A percentile compares a stretch with the other conserved stretches of the same genome.
Conservation (phyloP, 2,797 vertebrate genomes). For the Rhyacichthys aspro region DNA sequence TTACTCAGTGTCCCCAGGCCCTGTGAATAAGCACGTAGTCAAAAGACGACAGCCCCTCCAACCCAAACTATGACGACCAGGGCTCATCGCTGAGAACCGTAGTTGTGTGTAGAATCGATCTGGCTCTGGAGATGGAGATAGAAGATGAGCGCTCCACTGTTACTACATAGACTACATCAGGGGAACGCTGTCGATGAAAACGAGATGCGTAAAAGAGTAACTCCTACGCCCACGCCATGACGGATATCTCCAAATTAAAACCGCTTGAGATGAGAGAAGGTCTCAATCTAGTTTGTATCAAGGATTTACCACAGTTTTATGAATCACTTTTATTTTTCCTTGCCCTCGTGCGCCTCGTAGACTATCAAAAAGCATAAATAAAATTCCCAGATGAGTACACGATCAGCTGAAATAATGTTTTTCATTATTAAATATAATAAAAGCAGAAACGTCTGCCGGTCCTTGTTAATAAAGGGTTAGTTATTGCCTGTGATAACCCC, state of each 20-base stretch:
- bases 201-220: conserved; percentile 28
- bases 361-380: conserved; percentile 37
- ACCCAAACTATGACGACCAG: conserved; percentile 42
- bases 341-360: conserved; percentile 29
- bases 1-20: conserved; percentile 24
- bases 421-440: conserved; percentile 39
- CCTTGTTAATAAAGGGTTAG: conserved; percentile 24
- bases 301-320: too few relatives aligned
- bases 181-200: conserved; percentile 42
- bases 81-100: conserved; percentile 52
- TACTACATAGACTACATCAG: conserved; percentile 10
- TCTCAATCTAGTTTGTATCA: background rate
- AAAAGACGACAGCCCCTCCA: conserved; percentile 39
- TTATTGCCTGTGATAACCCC: conserved; percentile 30
- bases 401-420: too few relatives aligned
- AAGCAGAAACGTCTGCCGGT: conserved; percentile 22
- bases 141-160: conserved; percentile 53
- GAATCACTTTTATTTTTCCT: conserved; percentile 4
- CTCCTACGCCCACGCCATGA: conserved; percentile 41
- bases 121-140: conserved; percentile 40
- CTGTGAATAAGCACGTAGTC: conserved; percentile 26
- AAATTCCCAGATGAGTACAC: conserved; percentile 51
- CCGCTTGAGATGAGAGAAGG: conserved; percentile 35
- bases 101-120: conserved; percentile 48
- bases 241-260: conserved; percentile 48